Evolutionary conservation across 2,888 invertebrate genomes (phyloP).

Genomic region (Tenthredo notha): DNA sequence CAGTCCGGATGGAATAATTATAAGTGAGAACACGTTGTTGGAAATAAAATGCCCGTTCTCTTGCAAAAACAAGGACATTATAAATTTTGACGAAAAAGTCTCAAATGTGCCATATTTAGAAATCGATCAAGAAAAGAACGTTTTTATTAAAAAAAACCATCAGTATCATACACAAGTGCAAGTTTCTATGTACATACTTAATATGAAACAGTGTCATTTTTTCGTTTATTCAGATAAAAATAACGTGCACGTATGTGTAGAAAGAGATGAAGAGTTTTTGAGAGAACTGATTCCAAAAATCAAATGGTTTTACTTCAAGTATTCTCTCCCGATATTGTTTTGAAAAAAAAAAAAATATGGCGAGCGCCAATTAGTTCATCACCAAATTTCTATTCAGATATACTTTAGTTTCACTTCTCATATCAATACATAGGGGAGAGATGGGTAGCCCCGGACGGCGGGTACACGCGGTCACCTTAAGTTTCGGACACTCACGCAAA

Average conservation of each 20-base stretch:
- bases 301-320: slow-evolving; percentile 53
- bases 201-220: slow-evolving; percentile 35
- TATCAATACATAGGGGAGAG: too few species aligned
- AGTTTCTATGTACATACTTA: slow-evolving; percentile 20
- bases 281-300: slow-evolving; percentile 51
- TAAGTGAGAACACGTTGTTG: slow-evolving; percentile 15
- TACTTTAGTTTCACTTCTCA: too few species aligned
- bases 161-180: slow-evolving; percentile 26
- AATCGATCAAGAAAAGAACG: background rate
- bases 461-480: too few species aligned
- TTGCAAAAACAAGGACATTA: slow-evolving; percentile 31
- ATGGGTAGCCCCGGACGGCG: too few species aligned
- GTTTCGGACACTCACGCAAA: too few species aligned
- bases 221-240: background rate
- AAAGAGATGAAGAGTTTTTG: slow-evolving; percentile 51
- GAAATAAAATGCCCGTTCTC: slow-evolving; percentile 21
- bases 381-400: background rate
- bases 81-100: background rate
- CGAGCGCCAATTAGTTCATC: too few species aligned
- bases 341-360: background rate
- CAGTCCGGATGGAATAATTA: slow-evolving; percentile 56
- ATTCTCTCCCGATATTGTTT: slow-evolving; percentile 37
- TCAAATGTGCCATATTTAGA: background rate
- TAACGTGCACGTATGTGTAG: slow-evolving; percentile 32
- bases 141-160: slow-evolving; percentile 25